Evolutionary conservation across 2,888 invertebrate species (phyloP), one percentile per base, ranked within the genome.

Genomic region (Strigamia crassipes): DNA sequence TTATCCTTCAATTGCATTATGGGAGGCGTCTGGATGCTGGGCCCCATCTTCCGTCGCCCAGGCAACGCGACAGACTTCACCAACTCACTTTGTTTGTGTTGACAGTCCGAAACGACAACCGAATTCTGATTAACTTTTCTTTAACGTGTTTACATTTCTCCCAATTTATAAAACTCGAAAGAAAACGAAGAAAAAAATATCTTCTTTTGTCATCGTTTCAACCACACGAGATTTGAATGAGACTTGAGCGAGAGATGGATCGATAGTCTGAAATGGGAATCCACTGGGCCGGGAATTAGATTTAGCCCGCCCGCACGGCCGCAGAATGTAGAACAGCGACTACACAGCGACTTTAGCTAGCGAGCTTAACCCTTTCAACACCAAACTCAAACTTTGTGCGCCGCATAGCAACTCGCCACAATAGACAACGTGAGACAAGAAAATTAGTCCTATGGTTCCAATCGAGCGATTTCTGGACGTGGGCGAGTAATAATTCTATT

Each of bases 1-100:
- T 66, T 66, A 66, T 66, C 66, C 66, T 66, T 66, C 66, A 66
- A 66, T 66, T 66, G 66, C 66, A 66, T 66, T 66, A 66, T 66
- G 66, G 66, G 66, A 66, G 66, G 66, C 66, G 66, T 66, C 66
- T 66, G 66, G 66, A 66, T 27, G 66, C 66, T 66, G 66, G 27
- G 66, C 15, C 66, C 27, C 66, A 66, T 66, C 66, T 31, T 27
- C 27, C 13, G 66, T 66, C 23, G 2, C 66, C 66, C 66, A 9
- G 66, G 66, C 66, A 66, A 66, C 66, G 66, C 66, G 66, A 66
- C 66, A 27, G 66, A 27, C 66, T 23, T 66, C 13, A 66, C 12
- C 23, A 31, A 66, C 66, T 66, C 66, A 27, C 66, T 66, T 66
- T 66, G 66, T 66, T 66, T 66, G 66, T 66, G 66, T 66, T 66